Conservation (phyloP, 1,140 invertebrate species). For the Samia ricini region DNA sequence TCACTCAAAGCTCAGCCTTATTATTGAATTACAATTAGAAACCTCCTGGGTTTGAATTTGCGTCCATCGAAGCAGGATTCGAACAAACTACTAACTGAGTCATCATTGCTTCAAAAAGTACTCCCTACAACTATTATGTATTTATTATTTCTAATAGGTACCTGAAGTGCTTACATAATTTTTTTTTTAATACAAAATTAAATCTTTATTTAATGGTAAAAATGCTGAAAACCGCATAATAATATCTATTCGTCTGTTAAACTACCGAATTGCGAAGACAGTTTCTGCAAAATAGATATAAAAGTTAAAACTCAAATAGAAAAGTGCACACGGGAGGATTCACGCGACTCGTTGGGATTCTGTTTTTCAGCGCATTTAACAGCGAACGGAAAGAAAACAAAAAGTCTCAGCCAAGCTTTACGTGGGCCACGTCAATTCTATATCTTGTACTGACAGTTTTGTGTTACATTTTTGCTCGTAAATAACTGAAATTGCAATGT, state of each 20-base stretch:
- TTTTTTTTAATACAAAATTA: no score
- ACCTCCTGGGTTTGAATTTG: no score
- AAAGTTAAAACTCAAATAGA: constrained; percentile 6
- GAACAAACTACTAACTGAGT: no score
- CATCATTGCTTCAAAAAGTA: no score
- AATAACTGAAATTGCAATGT: neutral
- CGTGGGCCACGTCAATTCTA: neutral
- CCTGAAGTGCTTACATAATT: no score
- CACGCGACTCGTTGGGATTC: constrained; percentile 17
- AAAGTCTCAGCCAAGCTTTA: neutral
- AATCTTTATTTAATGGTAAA: no score
- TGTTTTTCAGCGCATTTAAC: constrained; percentile 18
- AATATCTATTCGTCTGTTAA: neutral
- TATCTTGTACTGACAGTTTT: neutral
- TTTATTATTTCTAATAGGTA: no score
- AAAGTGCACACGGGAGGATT: constrained; percentile 16
- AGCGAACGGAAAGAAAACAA: constrained; percentile 16
- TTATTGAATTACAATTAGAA: no score
- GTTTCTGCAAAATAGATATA: neutral
- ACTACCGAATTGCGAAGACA: constrained; percentile 2
- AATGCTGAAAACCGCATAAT: neutral
- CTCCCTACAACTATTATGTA: no score
- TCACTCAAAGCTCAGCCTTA: no score
- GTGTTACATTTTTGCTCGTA: neutral
- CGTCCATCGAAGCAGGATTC: no score